Base-by-base conservation (phyloP, 1,140 invertebrate genomes). In the Zaprionus tsacasi region DNA sequence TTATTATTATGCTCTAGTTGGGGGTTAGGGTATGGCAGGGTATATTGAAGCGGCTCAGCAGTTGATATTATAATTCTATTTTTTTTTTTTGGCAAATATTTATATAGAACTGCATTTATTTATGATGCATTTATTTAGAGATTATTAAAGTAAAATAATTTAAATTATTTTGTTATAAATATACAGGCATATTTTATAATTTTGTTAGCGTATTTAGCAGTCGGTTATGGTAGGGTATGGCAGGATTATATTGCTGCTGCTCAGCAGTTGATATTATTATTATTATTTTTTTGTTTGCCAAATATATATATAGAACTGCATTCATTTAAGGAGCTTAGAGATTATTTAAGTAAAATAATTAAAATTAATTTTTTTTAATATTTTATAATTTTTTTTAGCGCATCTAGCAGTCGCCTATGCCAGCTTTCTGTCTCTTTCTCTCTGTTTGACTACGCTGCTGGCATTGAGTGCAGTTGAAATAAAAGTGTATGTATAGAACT, bases 391-490 rank as follows among this genome's bases (percentile, higher is more conserved):
- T 33, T 2, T 6, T 15, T 0, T n/a, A 55, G 52, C 2, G 21
- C n/a, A 55, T 55, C 52, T 55, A 3, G 12, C 7, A 52, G 50
- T 52, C 13, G 17, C 0, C 11, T 52, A 21, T 52, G 17, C 0
- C 12, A 1, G 25, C 10, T 0, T 11, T 38, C 10, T 11, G 8
- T 11, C 15, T 55, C 59, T 50, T 1, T 66, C 55, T 69, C 43
- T 68, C 58, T 80, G 73, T 73, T 82, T 79, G 68, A 80, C 67
- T 55, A 80, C 21, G 54, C n/a, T 40, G 40, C 10, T 54, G 45
- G 57, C 64, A 56, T 64, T 74, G 71, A 63, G 71, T 69, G 66
- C 57, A 55, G 21, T 63, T 61, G 45, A 40, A 61, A 68, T 63
- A 54, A 66, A 59, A 67, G 70, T 45, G 65, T 45, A 54, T 45